Base-by-base conservation (phyloP, 92 coral and sea anemone genomes). In the Galaxea fascicularis region DNA sequence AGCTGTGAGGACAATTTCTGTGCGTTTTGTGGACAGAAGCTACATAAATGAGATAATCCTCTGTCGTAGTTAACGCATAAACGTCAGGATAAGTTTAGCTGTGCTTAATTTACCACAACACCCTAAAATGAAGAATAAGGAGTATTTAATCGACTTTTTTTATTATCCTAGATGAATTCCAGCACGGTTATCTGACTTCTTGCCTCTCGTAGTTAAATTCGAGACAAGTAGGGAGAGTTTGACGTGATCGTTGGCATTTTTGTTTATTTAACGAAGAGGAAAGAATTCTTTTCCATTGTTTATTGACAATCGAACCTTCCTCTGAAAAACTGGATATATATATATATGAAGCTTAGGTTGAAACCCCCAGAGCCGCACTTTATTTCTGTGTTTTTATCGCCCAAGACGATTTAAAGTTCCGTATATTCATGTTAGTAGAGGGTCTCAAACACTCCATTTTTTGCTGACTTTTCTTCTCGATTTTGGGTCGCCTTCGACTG, bases 21-120 rank as follows among this genome's bases (percentile, higher is more conserved):
- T 73, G 98, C 98, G 22, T 86, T 86, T 10, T 97, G 99, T 69
- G 99, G 99, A 52, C 93, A 94, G 67, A 96, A 91, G 59, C 86
- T 96, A 17, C 84, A 81, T 54, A 82, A 85, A 73, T 92, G 67
- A 75, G 51, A 4, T 16, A 13, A 62, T 17, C 4, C 39, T 78
- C 0, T 24, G 0, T 9, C 16, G 35, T 26, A 9, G 1, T 46
- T 44, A 15, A 6, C 16, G 0, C 21, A 12, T 8, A 4, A 22
- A 10, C 35, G 21, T 45, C 21, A 18, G 35, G 53, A n/a, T 58
- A 26, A 5, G 63, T 57, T 57, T n/a, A 21, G 21, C 25, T 57
- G n/a, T 25, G 7, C 25, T 8, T 73, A 3, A 22, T n/a, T 22
- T 17, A 8, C 18, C n/a, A 11, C 5, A 65, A 27, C 44, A 30